These are phyloP conservation scores for Cyprinodon tularosa DNA, from an alignment of 2,113 vertebrate genomes.

Conservation along the genomic window DNA sequence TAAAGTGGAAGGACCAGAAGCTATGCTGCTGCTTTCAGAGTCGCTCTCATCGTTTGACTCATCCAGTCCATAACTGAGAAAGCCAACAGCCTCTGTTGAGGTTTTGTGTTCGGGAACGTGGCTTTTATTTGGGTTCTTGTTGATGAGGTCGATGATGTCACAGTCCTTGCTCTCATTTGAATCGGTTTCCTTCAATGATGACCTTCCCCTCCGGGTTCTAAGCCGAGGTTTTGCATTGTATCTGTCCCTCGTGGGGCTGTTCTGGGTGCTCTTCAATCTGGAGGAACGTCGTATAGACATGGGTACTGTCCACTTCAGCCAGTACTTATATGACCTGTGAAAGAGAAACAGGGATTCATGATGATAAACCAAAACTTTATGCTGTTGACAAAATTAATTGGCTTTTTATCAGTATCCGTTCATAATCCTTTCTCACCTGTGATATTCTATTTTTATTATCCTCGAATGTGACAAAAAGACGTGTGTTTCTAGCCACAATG, in stretches of 20 bases:
- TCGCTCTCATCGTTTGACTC: neutral
- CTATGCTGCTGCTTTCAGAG: constrained; percentile 40
- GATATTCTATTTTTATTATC: constrained; percentile 38
- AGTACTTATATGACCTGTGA: constrained; percentile 51
- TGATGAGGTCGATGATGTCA: constrained; percentile 45
- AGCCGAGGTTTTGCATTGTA: neutral
- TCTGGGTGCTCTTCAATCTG: constrained; percentile 6
- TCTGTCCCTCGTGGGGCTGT: constrained; percentile 2
- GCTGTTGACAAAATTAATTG: neutral
- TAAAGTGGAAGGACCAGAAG: constrained; percentile 35
- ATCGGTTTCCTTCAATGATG: neutral
- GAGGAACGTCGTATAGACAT: constrained; percentile 30
- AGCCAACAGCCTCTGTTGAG: neutral
- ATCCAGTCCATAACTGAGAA: constrained; percentile 17
- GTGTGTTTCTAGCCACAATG: constrained; percentile 10
- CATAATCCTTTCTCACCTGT: constrained; percentile 20
- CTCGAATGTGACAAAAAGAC: neutral
- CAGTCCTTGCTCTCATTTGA: neutral
- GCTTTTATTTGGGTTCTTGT: neutral
- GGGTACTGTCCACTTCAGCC: constrained; percentile 17
- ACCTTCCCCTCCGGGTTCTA: neutral
- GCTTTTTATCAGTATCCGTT: neutral
- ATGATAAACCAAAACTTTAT: neutral
- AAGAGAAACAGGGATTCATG: neutral
- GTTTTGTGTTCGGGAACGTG: neutral